phyloP scores from a whole-genome alignment of 2,888 invertebrate genomes.

The Anticlea derivata region DNA sequence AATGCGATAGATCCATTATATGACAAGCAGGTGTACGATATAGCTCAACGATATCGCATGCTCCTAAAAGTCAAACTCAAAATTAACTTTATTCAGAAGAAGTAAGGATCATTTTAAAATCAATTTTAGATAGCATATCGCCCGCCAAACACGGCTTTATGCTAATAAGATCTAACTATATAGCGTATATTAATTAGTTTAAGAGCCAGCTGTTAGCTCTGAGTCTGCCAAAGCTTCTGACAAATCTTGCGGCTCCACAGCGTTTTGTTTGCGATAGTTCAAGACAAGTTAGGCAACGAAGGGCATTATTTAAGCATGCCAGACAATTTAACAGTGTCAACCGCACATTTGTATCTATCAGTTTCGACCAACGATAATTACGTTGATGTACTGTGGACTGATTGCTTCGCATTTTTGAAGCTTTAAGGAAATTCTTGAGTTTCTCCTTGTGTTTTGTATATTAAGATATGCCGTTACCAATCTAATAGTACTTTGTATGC shows the following conservation, averaged over 20 bases:
- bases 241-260: constrained; percentile 66
- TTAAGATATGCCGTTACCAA: no score
- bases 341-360: constrained; percentile 77
- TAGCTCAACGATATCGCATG: no score
- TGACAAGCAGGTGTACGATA: no score
- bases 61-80: no score
- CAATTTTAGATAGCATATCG: no score
- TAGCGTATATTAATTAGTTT: no score
- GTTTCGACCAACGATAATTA: constrained; percentile 47
- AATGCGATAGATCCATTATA: no score
- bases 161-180: no score
- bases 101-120: no score
- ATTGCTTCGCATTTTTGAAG: constrained; percentile 23
- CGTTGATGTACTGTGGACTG: constrained; percentile 22
- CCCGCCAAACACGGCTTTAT: no score
- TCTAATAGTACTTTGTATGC: no score
- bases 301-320: constrained; percentile 71
- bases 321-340: constrained; percentile 77
- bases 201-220: constrained; percentile 54
- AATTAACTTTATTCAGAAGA: no score
- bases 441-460: constrained; percentile 7
- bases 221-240: constrained; percentile 49
- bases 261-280: constrained; percentile 74
- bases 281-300: constrained; percentile 67
- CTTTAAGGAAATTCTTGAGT: constrained; percentile 10